phyloP scores from a whole-genome alignment of 92 coral and sea anemone species.

The Epizoanthus stellaris region DNA sequence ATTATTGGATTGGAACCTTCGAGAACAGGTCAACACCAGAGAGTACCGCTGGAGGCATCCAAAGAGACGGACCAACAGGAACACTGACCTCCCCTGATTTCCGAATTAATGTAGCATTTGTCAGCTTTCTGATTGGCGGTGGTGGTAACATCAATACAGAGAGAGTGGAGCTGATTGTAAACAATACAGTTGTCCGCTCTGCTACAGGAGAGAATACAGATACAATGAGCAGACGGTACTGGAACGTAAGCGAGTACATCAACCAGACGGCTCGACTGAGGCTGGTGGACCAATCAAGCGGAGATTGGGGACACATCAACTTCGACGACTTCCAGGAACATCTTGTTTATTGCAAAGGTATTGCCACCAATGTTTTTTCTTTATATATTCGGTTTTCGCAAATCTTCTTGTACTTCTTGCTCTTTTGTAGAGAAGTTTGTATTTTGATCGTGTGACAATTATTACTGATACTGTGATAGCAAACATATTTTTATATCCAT shows the following conservation, averaged over 20 bases:
- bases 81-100: neutral
- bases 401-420: too few species aligned
- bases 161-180: neutral
- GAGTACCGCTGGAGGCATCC: neutral
- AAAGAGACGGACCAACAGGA: neutral
- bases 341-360: neutral
- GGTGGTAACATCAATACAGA: neutral
- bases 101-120: neutral
- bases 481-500: too few species aligned
- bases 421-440: too few species aligned
- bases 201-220: neutral
- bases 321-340: neutral
- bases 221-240: neutral
- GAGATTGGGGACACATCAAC: neutral
- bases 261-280: neutral
- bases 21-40: neutral
- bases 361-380: too few species aligned
- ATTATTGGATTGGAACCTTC: neutral
- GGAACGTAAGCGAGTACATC: neutral
- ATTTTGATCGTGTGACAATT: too few species aligned
- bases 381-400: too few species aligned
- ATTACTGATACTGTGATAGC: too few species aligned
- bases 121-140: neutral
- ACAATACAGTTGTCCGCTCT: neutral
- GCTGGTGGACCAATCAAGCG: neutral